These are phyloP conservation scores for Phymastichus coffea DNA, from an alignment of 1,140 invertebrate species.

Conservation along the genomic window DNA sequence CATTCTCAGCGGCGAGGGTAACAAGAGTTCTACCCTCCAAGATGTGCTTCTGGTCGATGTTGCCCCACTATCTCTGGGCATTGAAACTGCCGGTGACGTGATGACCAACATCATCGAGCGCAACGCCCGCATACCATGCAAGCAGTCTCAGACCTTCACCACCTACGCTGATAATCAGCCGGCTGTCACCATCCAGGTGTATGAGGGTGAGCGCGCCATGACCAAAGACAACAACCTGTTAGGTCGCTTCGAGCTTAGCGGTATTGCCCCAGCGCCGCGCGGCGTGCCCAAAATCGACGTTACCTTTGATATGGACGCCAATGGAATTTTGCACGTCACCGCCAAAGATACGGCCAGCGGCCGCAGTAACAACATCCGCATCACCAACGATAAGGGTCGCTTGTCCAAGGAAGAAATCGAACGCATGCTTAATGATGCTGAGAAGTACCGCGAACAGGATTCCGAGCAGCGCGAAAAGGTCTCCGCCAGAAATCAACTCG, in stretches of 20 bases:
- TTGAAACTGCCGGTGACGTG: conserved; percentile 61
- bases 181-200: conserved; percentile 70
- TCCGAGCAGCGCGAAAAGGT: conserved; percentile 61
- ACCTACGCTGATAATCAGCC: conserved; percentile 72
- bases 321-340: conserved; percentile 66
- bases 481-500: conserved; percentile 66
- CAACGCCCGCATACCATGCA: conserved; percentile 66
- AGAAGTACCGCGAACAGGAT: conserved; percentile 63
- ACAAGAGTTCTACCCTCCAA: conserved; percentile 59
- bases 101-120: conserved; percentile 63
- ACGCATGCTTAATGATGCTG: conserved; percentile 69
- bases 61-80: conserved; percentile 64
- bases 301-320: conserved; percentile 68
- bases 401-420: conserved; percentile 61
- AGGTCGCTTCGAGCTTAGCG: conserved; percentile 69
- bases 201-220: no score
- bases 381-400: conserved; percentile 62
- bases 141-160: conserved; percentile 65
- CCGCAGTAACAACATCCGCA: conserved; percentile 58
- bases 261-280: conserved; percentile 58
- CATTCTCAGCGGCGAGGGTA: conserved; percentile 59
- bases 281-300: conserved; percentile 69
- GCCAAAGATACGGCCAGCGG: conserved; percentile 59
- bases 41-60: conserved; percentile 75
- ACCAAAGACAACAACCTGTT: conserved; percentile 75